Evolutionary conservation across 2,113 vertebrate species (phyloP).

Genomic region (Ancistrus triradiatus): DNA sequence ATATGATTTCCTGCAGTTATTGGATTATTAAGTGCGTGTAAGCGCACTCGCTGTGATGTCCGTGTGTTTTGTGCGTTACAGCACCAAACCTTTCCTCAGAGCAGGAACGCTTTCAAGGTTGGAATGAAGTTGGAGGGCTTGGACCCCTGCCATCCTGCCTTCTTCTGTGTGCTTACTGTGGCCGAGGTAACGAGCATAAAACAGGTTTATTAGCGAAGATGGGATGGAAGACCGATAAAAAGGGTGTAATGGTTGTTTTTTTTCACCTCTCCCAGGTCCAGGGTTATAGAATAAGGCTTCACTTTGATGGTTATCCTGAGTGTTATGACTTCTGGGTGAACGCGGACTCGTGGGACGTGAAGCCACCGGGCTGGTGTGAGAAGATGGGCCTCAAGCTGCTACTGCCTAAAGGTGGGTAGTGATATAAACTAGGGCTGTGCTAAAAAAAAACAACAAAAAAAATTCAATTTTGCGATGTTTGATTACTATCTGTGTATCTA

Average conservation of each 20-base stretch:
- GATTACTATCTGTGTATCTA: too few relatives aligned
- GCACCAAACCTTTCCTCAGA: slow-evolving; percentile 94
- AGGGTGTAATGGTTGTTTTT: not conserved
- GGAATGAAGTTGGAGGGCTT: slow-evolving; percentile 96
- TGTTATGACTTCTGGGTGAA: slow-evolving; percentile 91
- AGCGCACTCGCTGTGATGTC: too few relatives aligned
- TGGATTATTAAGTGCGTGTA: too few relatives aligned
- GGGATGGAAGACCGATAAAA: too few relatives aligned
- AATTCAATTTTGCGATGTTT: too few relatives aligned
- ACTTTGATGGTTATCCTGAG: slow-evolving; percentile 87
- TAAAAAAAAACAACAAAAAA: too few relatives aligned
- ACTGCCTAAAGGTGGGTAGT: slow-evolving; percentile 78
- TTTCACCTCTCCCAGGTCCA: slow-evolving; percentile 73
- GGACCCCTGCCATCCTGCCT: slow-evolving; percentile 88
- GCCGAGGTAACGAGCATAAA: slow-evolving; percentile 85
- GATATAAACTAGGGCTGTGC: not conserved
- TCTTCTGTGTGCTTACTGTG: slow-evolving; percentile 90
- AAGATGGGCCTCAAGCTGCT: slow-evolving; percentile 82
- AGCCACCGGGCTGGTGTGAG: slow-evolving; percentile 88
- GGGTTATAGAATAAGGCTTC: slow-evolving; percentile 80
- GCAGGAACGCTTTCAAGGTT: slow-evolving; percentile 91
- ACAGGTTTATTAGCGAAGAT: too few relatives aligned
- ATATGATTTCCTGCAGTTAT: too few relatives aligned
- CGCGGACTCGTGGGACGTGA: slow-evolving; percentile 83
- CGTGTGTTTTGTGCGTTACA: slow-evolving; percentile 58